Percentiles rank a stretch among this genome's conserved stretches.
Conservation (phyloP, 2,797 vertebrate species). For the Brachyalestes nurse region DNA sequence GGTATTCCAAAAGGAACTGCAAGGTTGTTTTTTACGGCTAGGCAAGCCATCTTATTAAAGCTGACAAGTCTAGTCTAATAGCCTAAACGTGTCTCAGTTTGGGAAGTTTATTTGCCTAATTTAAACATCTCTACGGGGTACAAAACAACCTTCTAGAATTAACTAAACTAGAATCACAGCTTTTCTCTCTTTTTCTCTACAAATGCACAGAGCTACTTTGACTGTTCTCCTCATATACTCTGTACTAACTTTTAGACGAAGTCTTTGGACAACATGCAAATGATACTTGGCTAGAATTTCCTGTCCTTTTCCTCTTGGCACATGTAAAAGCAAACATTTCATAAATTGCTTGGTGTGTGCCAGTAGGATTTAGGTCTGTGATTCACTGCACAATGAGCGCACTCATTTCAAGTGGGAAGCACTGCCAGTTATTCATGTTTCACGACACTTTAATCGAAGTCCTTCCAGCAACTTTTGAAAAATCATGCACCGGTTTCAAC, state of each 20-base stretch:
- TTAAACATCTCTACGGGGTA: background rate
- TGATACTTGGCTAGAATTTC: constrained; percentile 37
- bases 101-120: background rate
- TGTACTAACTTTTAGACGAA: constrained; percentile 23
- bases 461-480: constrained; percentile 27
- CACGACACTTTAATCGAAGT: constrained; percentile 33
- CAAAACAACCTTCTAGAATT: background rate
- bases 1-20: background rate
- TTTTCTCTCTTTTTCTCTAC: background rate
- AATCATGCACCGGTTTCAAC: background rate
- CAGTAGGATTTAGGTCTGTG: constrained; percentile 38
- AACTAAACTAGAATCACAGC: background rate
- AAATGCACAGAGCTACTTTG: background rate
- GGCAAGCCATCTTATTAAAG: background rate
- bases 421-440: constrained; percentile 42
- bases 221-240: constrained; percentile 6
- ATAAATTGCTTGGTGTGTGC: constrained; percentile 39
- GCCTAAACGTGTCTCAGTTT: background rate
- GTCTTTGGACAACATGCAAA: constrained; percentile 31
- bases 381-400: constrained; percentile 41
- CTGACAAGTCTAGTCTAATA: background rate
- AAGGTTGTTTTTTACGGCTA: background rate
- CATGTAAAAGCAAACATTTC: constrained; percentile 47
- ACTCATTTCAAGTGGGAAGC: constrained; percentile 37
- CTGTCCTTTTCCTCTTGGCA: constrained; percentile 36